Percentiles rank a stretch among this genome's conserved stretches.
These are phyloP conservation scores for Montipora foliosa DNA, from an alignment of 64 coral and sea anemone genomes.

Conservation along the genomic window DNA sequence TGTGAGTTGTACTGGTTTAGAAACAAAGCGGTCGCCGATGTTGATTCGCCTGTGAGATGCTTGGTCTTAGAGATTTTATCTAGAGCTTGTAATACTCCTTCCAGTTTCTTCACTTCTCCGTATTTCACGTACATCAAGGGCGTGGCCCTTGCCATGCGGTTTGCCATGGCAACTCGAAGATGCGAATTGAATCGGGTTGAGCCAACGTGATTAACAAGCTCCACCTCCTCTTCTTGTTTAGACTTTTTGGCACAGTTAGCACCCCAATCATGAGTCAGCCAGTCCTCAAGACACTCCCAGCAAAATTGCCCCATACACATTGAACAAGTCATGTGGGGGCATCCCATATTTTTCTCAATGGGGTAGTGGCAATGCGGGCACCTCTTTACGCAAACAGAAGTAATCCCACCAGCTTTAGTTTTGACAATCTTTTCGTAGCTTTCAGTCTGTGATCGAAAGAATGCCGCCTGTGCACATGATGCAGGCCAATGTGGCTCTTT, in stretches of 20 bases:
- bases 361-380: slow-evolving; percentile 74
- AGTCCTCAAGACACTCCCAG: slow-evolving; percentile 65
- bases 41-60: background rate
- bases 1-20: slow-evolving; percentile 30
- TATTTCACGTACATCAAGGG: slow-evolving; percentile 25
- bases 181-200: slow-evolving; percentile 63
- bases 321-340: slow-evolving; percentile 71
- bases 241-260: background rate
- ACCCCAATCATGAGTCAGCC: slow-evolving; percentile 1
- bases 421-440: slow-evolving; percentile 1
- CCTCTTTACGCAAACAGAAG: slow-evolving; percentile 63
- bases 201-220: slow-evolving; percentile 54
- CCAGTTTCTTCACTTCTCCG: slow-evolving; percentile 20
- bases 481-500: slow-evolving; percentile 91
- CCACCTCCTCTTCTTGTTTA: slow-evolving; percentile 66
- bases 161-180: slow-evolving; percentile 30
- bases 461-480: slow-evolving; percentile 69
- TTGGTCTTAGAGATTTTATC: background rate
- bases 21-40: background rate
- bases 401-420: slow-evolving; percentile 55
- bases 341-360: slow-evolving; percentile 74
- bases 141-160: slow-evolving; percentile 47
- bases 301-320: slow-evolving; percentile 72
- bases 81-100: background rate
- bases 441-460: slow-evolving; percentile 63